A percentile compares a stretch with the other conserved stretches of the same genome.
phyloP scores from a whole-genome alignment of 2,888 invertebrate species.

The Lochmaea crataegi region DNA sequence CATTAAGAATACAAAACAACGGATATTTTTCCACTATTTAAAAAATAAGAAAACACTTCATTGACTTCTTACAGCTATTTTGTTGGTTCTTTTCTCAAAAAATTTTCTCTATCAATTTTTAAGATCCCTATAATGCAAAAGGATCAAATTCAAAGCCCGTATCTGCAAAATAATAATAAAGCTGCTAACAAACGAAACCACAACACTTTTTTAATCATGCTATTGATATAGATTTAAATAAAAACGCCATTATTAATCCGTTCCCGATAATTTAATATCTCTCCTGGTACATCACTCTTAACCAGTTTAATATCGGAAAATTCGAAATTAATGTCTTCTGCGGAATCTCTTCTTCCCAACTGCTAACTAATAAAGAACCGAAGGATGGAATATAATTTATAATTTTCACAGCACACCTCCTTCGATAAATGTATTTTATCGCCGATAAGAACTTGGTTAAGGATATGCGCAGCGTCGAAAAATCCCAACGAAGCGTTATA shows the following conservation, averaged over 20 bases:
- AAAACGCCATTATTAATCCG: constrained; percentile 14
- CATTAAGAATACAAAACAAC: too few species aligned
- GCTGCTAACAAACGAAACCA: too few species aligned
- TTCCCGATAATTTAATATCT: constrained; percentile 14
- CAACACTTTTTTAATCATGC: too few species aligned
- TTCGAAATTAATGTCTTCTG: constrained; percentile 60
- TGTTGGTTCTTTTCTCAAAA: too few species aligned
- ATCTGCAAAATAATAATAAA: too few species aligned
- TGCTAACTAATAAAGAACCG: constrained; percentile 56
- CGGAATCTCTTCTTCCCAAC: constrained; percentile 57
- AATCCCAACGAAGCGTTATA: neutral
- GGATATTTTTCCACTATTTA: too few species aligned
- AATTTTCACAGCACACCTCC: constrained; percentile 52
- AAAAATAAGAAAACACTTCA: too few species aligned
- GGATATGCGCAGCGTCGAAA: neutral
- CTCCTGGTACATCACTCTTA: constrained; percentile 31
- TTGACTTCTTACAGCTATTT: too few species aligned
- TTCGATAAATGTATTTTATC: constrained; percentile 56
- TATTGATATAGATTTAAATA: too few species aligned
- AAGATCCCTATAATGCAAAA: too few species aligned
- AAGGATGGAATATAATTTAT: constrained; percentile 51
- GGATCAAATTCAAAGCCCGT: too few species aligned
- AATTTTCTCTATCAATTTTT: too few species aligned
- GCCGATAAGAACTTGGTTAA: constrained; percentile 45
- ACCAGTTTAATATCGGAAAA: constrained; percentile 54